Evolutionary conservation across 2,888 invertebrate species (phyloP).

Genomic region (Coelogynopora nodosa): DNA sequence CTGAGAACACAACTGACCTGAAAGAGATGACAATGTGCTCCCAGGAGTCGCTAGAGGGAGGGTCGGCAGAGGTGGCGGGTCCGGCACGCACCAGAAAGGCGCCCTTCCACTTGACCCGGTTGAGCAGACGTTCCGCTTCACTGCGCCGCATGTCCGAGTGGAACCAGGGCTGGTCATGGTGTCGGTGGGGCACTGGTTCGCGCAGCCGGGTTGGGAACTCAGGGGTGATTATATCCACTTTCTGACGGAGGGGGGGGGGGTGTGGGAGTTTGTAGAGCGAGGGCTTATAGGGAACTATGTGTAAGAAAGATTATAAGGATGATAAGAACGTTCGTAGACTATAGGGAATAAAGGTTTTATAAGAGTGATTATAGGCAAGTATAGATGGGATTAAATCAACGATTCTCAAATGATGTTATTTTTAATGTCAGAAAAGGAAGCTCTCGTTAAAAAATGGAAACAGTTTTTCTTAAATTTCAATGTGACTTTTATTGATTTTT

Average conservation of each 20-base stretch:
- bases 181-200: not conserved
- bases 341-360: too few relatives aligned
- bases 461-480: too few relatives aligned
- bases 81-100: not conserved
- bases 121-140: not conserved
- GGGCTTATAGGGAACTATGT: too few relatives aligned
- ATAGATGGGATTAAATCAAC: too few relatives aligned
- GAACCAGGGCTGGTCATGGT: not conserved
- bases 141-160: not conserved
- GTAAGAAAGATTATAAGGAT: too few relatives aligned
- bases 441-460: too few relatives aligned
- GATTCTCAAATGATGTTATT: too few relatives aligned
- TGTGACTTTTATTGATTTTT: too few relatives aligned
- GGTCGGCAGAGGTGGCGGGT: not conserved
- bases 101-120: not conserved
- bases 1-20: too few relatives aligned
- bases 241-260: not conserved
- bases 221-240: not conserved
- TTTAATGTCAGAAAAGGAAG: too few relatives aligned
- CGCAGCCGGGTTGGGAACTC: not conserved
- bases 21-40: not conserved
- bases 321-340: too few relatives aligned
- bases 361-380: too few relatives aligned
- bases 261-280: not conserved
- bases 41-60: not conserved